phyloP scores from a whole-genome alignment of 2,888 invertebrate species.

The Heteromurus nitidus region DNA sequence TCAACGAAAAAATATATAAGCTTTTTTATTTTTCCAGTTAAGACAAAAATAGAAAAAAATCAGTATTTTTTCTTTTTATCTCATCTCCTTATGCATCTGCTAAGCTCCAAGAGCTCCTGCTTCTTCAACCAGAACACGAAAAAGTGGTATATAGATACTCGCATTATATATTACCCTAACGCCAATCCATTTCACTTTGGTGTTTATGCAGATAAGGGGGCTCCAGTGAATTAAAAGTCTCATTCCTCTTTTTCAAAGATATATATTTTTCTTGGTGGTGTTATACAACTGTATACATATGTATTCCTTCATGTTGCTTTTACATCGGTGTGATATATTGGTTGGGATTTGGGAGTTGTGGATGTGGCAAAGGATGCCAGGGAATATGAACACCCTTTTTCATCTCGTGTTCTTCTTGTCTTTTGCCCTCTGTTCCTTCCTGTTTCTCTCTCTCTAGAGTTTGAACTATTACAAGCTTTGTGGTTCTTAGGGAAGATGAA shows the following conservation, averaged over 20 bases:
- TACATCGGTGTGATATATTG: conserved; percentile 50
- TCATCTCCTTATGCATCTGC: conserved; percentile 9
- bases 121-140: too few species aligned
- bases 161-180: background rate
- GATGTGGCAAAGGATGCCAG: background rate
- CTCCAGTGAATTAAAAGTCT: conserved; percentile 42
- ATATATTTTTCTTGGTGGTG: conserved; percentile 23
- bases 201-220: conserved; percentile 28
- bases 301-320: conserved; percentile 32
- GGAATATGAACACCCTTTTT: background rate
- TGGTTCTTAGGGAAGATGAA: conserved; percentile 5
- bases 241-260: conserved; percentile 18
- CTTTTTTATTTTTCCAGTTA: conserved; percentile 30
- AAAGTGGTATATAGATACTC: background rate
- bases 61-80: conserved; percentile 29
- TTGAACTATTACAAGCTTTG: background rate
- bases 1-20: conserved; percentile 4
- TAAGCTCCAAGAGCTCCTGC: background rate
- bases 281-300: conserved; percentile 13
- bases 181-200: background rate
- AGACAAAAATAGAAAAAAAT: conserved; percentile 44
- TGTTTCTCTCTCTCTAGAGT: background rate
- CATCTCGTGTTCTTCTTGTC: background rate
- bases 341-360: background rate
- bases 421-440: background rate